Base-by-base conservation (phyloP, 2,797 vertebrate genomes). In the Sebastes oblongus region DNA sequence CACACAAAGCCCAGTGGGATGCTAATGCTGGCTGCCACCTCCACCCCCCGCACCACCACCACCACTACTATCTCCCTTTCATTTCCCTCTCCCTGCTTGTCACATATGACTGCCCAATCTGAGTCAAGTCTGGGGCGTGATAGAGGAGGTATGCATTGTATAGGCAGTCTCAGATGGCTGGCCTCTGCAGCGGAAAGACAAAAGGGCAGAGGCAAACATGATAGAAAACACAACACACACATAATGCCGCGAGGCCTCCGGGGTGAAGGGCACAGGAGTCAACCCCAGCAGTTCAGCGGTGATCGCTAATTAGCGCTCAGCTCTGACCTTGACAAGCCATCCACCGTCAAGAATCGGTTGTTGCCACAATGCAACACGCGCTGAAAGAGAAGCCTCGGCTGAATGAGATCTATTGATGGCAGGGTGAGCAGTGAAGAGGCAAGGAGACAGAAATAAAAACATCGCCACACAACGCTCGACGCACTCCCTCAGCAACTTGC, bases 261-360 rank as follows among this genome's bases (percentile, higher is more conserved):
- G 91, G 86, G 91, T 91, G 87, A 93, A 93, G 92, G 91, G 91
- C 88, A 85, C 85, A 36, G 72, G 82, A 91, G 90, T 92, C 91
- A 86, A 55, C 54, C 79, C 88, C 72, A 81, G 80, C 80, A 80
- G 92, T 93, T 93, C 92, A 81, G 78, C 68, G 75, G 86, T 82
- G 84, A 95, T 92, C 89, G 83, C 91, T 94, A 92, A 95, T 96
- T 95, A 95, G 91, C 68, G 90, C 87, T 82, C 69, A 81, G 88
- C 86, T 87, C 80, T 92, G 94, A 96, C 94, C 94, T 96, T 95
- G 94, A 93, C 90, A 89, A 84, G 90, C 83, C 78, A 75, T 90
- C 82, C 72, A 86, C 90, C 59, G 71, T 93, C 91, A 90, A 86
- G 86, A 89, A 88, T 85, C 89, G 79, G 90, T 88, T 86, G 87